A percentile compares a stretch with the other conserved stretches of the same genome.
Conservation (phyloP, 2,888 invertebrate genomes). For the Chloromyia formosa region DNA sequence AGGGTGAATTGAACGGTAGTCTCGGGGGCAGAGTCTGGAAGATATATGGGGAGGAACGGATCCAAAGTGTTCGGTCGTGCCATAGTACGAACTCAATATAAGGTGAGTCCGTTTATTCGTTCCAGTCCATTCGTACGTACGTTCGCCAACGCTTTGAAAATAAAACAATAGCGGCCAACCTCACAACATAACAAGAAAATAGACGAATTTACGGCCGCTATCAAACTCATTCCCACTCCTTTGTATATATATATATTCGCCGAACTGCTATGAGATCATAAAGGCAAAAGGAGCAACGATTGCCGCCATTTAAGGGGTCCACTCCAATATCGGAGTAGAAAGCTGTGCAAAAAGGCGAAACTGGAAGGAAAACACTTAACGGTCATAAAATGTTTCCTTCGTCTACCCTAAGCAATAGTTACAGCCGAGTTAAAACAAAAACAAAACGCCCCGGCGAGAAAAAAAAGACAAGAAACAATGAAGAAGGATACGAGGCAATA, state of each 20-base stretch:
- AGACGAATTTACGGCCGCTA: slow-evolving; percentile 36
- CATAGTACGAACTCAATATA: slow-evolving; percentile 11
- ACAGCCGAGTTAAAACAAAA: neutral
- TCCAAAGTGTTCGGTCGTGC: slow-evolving; percentile 13
- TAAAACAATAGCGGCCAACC: slow-evolving; percentile 38
- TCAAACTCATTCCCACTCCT: neutral
- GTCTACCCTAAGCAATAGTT: slow-evolving; percentile 24
- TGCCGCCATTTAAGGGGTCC: neutral
- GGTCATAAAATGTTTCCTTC: slow-evolving; percentile 49
- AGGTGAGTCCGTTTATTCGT: neutral
- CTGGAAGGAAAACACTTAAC: slow-evolving; percentile 49
- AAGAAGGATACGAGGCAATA: slow-evolving; percentile 50
- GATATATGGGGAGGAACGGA: slow-evolving; percentile 22
- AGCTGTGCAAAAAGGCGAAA: slow-evolving; percentile 3
- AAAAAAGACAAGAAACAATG: slow-evolving; percentile 5
- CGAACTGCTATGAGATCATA: slow-evolving; percentile 20
- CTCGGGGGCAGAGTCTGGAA: neutral
- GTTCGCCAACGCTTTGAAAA: neutral
- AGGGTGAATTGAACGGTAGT: neutral
- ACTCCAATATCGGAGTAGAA: slow-evolving; percentile 2
- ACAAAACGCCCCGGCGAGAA: neutral
- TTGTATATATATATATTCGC: neutral
- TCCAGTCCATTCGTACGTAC: neutral
- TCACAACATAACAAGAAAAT: slow-evolving; percentile 30
- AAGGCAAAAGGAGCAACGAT: slow-evolving; percentile 32